These are phyloP conservation scores for Sebastolobus alascanus DNA, from an alignment of 2,797 vertebrate species.

Conservation along the genomic window DNA sequence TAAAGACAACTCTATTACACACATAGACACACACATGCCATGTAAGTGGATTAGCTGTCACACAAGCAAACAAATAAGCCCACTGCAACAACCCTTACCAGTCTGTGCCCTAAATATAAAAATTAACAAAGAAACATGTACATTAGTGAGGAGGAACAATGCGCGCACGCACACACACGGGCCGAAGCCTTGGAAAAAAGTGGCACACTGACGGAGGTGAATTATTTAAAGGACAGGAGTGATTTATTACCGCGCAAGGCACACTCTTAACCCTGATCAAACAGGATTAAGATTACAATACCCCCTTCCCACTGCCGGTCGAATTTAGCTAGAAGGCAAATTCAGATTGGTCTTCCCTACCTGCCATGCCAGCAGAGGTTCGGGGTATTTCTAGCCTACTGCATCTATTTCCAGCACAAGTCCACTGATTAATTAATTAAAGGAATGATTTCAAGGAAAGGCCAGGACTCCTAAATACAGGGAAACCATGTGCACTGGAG, in stretches of 20 bases:
- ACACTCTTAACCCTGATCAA: slow-evolving; percentile 86
- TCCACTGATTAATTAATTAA: slow-evolving; percentile 85
- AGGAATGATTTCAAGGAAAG: slow-evolving; percentile 81
- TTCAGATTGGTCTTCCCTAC: slow-evolving; percentile 73
- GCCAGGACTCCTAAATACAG: slow-evolving; percentile 64
- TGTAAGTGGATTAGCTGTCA: slow-evolving; percentile 65
- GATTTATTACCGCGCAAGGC: slow-evolving; percentile 83
- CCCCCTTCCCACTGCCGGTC: slow-evolving; percentile 74
- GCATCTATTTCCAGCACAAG: slow-evolving; percentile 78
- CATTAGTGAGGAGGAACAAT: slow-evolving; percentile 20
- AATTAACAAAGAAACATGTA: slow-evolving; percentile 15
- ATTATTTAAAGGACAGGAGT: slow-evolving; percentile 86
- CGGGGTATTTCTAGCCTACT: slow-evolving; percentile 75
- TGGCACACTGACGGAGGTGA: slow-evolving; percentile 78
- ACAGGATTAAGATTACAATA: slow-evolving; percentile 87
- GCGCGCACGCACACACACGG: slow-evolving; percentile 23
- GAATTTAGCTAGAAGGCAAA: slow-evolving; percentile 74
- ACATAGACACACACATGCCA: slow-evolving; percentile 4
- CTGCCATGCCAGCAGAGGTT: slow-evolving; percentile 70
- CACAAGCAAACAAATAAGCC: slow-evolving; percentile 47
- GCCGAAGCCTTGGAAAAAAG: slow-evolving; percentile 62
- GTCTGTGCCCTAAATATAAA: slow-evolving; percentile 23
- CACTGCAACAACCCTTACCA: slow-evolving; percentile 19
- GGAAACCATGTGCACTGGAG: slow-evolving; percentile 64
- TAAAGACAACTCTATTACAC: slow-evolving; percentile 47